phyloP scores from a whole-genome alignment of 2,888 invertebrate species.

The Tachina fera region DNA sequence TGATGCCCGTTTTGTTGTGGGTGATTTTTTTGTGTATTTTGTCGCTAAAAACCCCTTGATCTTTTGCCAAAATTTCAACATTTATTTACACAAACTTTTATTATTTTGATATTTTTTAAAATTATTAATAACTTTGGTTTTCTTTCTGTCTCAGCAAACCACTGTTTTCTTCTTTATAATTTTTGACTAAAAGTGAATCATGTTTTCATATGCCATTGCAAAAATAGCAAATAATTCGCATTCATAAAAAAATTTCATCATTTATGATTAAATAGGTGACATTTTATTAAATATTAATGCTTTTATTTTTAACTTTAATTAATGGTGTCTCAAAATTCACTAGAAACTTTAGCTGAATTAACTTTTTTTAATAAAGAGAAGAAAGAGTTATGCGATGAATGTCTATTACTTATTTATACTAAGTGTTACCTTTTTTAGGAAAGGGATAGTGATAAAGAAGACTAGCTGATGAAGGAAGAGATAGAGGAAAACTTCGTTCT shows the following conservation, averaged over 20 bases:
- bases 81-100: neutral
- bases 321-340: no score
- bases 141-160: slow-evolving; percentile 12
- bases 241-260: slow-evolving; percentile 11
- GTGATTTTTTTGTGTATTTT: slow-evolving; percentile 26
- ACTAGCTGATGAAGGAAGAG: no score
- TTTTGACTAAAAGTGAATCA: slow-evolving; percentile 36
- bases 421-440: no score
- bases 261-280: slow-evolving; percentile 44
- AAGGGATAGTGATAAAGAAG: no score
- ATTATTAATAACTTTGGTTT: slow-evolving; percentile 47
- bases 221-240: slow-evolving; percentile 4
- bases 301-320: no score
- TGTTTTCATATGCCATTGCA: slow-evolving; percentile 20
- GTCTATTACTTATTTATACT: no score
- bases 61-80: slow-evolving; percentile 46
- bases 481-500: no score
- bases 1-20: slow-evolving; percentile 37
- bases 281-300: slow-evolving; percentile 3
- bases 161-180: slow-evolving; percentile 9
- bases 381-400: no score
- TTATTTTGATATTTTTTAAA: neutral
- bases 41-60: slow-evolving; percentile 54
- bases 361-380: no score
- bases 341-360: no score